A percentile compares a stretch with the other conserved stretches of the same genome.
Evolutionary conservation across 2,113 vertebrate genomes (phyloP).

Genomic region (Dolichotis patagonum): DNA sequence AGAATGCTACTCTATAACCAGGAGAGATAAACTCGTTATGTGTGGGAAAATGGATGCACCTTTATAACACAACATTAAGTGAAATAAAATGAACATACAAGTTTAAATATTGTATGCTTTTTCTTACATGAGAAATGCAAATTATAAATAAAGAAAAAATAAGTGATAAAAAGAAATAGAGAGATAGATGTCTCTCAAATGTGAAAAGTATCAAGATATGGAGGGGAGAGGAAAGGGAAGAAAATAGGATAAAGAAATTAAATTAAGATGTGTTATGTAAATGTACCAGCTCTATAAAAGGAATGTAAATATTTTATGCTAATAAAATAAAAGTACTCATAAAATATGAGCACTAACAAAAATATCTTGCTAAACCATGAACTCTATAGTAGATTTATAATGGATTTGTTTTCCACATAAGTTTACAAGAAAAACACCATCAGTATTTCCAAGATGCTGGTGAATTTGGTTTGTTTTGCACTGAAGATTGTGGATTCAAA

Average conservation of each 20-base stretch:
- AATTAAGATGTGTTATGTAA: background rate
- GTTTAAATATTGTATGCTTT: background rate
- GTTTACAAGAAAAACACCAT: constrained; percentile 82
- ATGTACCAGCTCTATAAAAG: background rate
- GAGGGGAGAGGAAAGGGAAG: background rate
- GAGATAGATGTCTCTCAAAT: background rate
- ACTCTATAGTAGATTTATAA: constrained; percentile 80
- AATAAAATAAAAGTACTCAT: background rate
- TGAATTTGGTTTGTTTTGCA: constrained; percentile 59
- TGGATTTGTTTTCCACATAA: constrained; percentile 84
- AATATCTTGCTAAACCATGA: constrained; percentile 80
- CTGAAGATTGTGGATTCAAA: constrained; percentile 71
- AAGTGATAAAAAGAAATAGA: background rate
- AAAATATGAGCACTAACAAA: background rate
- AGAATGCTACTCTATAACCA: background rate
- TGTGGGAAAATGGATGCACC: background rate
- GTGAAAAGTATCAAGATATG: background rate
- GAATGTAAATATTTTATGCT: background rate
- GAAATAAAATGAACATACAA: background rate
- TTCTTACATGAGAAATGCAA: background rate
- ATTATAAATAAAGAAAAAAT: background rate
- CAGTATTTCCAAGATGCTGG: constrained; percentile 75
- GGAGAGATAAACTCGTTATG: background rate
- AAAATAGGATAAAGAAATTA: background rate
- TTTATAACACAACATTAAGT: background rate